A percentile compares a stretch with the other conserved stretches of the same genome.
Evolutionary conservation across 2,113 vertebrate genomes (phyloP).

Genomic region (Hymenochirus boettgeri): DNA sequence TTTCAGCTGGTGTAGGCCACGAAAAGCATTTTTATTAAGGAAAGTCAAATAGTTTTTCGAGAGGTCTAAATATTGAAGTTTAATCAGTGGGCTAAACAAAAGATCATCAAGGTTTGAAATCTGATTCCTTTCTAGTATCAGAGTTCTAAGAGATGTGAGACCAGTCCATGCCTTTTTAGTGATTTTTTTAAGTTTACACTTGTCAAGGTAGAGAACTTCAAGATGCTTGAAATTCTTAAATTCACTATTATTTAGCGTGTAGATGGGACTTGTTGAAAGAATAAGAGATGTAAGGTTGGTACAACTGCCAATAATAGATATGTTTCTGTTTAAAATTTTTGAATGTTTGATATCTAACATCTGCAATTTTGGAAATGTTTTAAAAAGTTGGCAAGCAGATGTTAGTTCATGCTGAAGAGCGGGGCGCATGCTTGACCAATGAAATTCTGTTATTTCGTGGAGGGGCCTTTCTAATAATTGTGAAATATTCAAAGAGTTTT

Average conservation of each 20-base stretch:
- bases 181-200: conserved; percentile 35
- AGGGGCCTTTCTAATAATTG: conserved; percentile 23
- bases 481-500: conserved; percentile 41
- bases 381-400: conserved; percentile 31
- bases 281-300: conserved; percentile 42
- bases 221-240: conserved; percentile 23
- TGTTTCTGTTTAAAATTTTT: neutral
- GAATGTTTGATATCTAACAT: conserved; percentile 41
- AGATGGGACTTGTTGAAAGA: conserved; percentile 32
- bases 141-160: conserved; percentile 10
- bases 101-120: neutral
- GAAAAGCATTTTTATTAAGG: conserved; percentile 15
- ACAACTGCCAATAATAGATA: conserved; percentile 33
- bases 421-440: conserved; percentile 44
- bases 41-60: conserved; percentile 41
- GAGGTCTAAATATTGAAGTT: conserved; percentile 41
- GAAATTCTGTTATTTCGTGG: conserved; percentile 33
- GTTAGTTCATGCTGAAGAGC: neutral
- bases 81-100: conserved; percentile 15
- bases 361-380: conserved; percentile 20
- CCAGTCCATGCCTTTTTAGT: conserved; percentile 15
- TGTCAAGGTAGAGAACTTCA: conserved; percentile 40
- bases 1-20: conserved; percentile 28
- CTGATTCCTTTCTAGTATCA: conserved; percentile 36
- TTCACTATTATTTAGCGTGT: neutral